Percentiles rank a stretch among this genome's conserved stretches.
These are phyloP conservation scores for Drosophila willistoni DNA, from an alignment of 1,140 invertebrate species.

Conservation along the genomic window DNA sequence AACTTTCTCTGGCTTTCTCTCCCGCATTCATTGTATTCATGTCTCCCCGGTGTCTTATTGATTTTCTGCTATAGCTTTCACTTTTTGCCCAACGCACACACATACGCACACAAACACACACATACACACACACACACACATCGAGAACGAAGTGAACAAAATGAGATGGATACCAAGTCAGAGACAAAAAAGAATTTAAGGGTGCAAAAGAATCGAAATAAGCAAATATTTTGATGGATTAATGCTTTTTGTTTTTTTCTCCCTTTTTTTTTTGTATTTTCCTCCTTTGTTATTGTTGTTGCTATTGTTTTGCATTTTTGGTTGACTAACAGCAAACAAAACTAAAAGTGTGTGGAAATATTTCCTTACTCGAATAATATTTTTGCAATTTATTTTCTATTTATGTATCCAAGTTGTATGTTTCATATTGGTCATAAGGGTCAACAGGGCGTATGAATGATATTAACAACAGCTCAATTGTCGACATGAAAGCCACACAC, in stretches of 20 bases:
- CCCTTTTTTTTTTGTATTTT: neutral
- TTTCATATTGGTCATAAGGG: neutral
- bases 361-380: slow-evolving; percentile 2
- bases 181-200: slow-evolving; percentile 23
- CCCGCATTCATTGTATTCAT: slow-evolving; percentile 20
- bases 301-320: neutral
- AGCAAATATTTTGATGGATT: slow-evolving; percentile 71
- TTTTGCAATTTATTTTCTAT: neutral
- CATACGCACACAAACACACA: slow-evolving; percentile 16
- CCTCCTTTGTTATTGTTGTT: too few relatives aligned
- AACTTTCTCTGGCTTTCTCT: neutral
- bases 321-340: slow-evolving; percentile 8
- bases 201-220: slow-evolving; percentile 50
- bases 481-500: neutral
- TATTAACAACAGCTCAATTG: neutral
- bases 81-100: slow-evolving; percentile 53
- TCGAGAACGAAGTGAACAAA: slow-evolving; percentile 24
- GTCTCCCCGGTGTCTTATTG: slow-evolving; percentile 71
- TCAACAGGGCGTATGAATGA: neutral
- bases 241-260: slow-evolving; percentile 36
- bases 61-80: slow-evolving; percentile 67
- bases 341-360: slow-evolving; percentile 26
- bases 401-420: neutral
- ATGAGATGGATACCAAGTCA: slow-evolving; percentile 29
- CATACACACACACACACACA: slow-evolving; percentile 12